phyloP scores from a whole-genome alignment of 2,797 vertebrate genomes.

The Sciurus carolinensis region DNA sequence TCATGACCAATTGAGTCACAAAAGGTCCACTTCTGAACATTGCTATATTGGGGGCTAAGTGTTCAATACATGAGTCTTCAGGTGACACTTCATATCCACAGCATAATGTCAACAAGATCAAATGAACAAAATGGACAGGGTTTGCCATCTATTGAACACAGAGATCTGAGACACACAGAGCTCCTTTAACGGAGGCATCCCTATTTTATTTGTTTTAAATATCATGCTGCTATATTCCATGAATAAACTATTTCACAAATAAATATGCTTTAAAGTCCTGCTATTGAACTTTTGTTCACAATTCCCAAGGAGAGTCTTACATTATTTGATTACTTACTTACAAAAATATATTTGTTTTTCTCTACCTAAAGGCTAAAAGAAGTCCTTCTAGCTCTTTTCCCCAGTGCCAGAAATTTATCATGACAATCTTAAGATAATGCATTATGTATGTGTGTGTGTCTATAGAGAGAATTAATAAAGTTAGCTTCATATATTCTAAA shows the following conservation, averaged over 20 bases:
- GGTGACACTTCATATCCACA: background rate
- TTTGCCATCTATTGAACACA: rapidly evolving
- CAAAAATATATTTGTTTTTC: background rate
- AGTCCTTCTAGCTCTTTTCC: background rate
- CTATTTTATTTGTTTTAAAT: background rate
- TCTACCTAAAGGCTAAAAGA: background rate
- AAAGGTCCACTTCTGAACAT: no score
- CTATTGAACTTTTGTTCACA: background rate
- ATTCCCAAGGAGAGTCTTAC: background rate
- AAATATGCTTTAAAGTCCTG: background rate
- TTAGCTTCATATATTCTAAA: background rate
- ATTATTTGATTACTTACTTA: rapidly evolving
- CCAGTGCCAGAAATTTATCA: rapidly evolving
- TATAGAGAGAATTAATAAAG: background rate
- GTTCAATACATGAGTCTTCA: no score
- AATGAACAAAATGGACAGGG: rapidly evolving
- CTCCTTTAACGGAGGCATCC: rapidly evolving
- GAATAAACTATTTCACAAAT: background rate
- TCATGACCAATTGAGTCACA: no score
- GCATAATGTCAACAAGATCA: rapidly evolving
- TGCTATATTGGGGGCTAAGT: no score
- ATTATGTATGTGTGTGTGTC: background rate
- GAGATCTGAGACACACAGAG: rapidly evolving
- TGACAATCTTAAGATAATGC: background rate
- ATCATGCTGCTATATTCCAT: no score